Base-by-base conservation (phyloP, 2,113 vertebrate genomes). In the Podocnemis expansa region DNA sequence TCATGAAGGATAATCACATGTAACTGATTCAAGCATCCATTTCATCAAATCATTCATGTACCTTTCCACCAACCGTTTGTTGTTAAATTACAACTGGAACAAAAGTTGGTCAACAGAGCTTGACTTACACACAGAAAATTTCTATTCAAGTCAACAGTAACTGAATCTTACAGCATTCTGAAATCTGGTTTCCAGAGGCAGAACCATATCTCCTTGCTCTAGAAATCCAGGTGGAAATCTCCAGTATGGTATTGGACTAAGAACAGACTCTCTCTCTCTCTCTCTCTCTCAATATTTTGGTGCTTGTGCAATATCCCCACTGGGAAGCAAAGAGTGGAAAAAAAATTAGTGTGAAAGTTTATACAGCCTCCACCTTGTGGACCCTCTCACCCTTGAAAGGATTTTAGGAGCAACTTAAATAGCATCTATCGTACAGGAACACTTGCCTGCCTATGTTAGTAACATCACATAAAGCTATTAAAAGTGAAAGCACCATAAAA, bases 1-100 rank as follows among this genome's bases (percentile, higher is more conserved):
- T 55, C 2, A 1, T 51, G 24, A 73, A 22, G 3, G 19, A 47
- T 1, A 79, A 91, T 12, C 75, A 38, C 1, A 5, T 0, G 2
- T 3, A 81, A 67, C 6, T 38, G 17, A 8, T 7, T 34, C 47
- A 49, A 41, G 41, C 5, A 4, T 19, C 16, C 29, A 4, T 22
- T 38, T 9, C 17, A 17, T 21, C 38, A 3, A 2, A 75, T 27
- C 10, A 10, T 16, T 31, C 45, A 6, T 31, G n/a, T 58, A 60
- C 24, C 51, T 73, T 78, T 85, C 34, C 5, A 5, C 2, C 29
- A 11, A 0, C 43, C 54, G 5, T 21, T 60, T 49, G 29, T 31
- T 49, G 19, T 49, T 19, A 52, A 78, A 78, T 78, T 78, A 45
- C 12, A 78, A 34, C 8, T 78, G 27, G 29, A 49, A 34, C 2